A percentile compares a stretch with the other conserved stretches of the same genome.
These are phyloP conservation scores for Epistrophe eligans DNA, from an alignment of 2,888 invertebrate species.

Conservation along the genomic window DNA sequence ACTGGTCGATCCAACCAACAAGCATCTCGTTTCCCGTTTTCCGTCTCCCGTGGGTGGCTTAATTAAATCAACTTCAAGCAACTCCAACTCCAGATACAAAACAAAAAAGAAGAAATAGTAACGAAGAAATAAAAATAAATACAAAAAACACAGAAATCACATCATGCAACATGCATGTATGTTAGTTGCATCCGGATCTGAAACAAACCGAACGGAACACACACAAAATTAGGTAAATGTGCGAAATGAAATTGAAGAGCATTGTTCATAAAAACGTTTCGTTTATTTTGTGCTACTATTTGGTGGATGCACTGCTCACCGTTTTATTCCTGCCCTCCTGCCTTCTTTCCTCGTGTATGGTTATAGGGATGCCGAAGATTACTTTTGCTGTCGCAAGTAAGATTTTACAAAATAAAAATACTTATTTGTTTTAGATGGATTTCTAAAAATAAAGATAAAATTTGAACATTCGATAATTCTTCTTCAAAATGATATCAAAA, in stretches of 20 bases:
- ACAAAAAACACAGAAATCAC: conserved; percentile 10
- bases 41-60: conserved; percentile 61
- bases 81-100: conserved; percentile 29
- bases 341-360: not conserved
- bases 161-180: conserved; percentile 9
- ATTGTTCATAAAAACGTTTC: conserved; percentile 66
- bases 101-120: conserved; percentile 3
- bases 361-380: not conserved
- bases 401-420: not conserved
- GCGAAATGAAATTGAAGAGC: conserved; percentile 68
- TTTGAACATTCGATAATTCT: too few relatives aligned
- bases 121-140: not conserved
- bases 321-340: not conserved
- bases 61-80: conserved; percentile 73
- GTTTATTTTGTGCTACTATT: not conserved
- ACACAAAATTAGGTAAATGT: conserved; percentile 72
- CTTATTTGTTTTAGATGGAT: too few relatives aligned
- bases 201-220: conserved; percentile 39
- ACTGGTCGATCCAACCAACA: conserved; percentile 35
- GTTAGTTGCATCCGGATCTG: conserved; percentile 19
- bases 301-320: conserved; percentile 7
- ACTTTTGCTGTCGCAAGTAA: not conserved
- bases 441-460: too few relatives aligned
- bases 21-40: conserved; percentile 16
- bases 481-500: too few relatives aligned